Evolutionary conservation across 2,797 vertebrate genomes (phyloP), one percentile per base, ranked within the genome.

Genomic region (Triplophysa bombifrons): DNA sequence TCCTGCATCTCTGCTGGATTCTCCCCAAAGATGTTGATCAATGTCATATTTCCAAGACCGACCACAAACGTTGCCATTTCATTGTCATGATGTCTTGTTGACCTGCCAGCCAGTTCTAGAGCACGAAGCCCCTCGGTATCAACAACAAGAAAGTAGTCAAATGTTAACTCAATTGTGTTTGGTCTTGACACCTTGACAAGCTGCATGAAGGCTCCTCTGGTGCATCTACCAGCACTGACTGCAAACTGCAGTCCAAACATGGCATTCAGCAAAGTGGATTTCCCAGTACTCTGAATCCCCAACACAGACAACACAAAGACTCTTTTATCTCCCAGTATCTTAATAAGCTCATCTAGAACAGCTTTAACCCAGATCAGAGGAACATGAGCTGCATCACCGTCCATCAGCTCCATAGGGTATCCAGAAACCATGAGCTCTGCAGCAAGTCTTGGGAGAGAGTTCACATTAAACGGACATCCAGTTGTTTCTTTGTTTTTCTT

Each of bases 391-490:
- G 91, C 88, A 71, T 95, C 94, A 0, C 93, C 93, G 65, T 94
- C 92, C 90, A 94, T 92, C 83, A 95, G 85, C 83, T 94, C 93
- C 8, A 93, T n/a, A 0, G 93, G 91, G 11, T 89, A 85, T 1
- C 94, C 93, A 3, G 72, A 88, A 67, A 91, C 76, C 92, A 94
- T 90, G 64, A 94, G 79, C 2, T 93, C 86, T 22, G 90, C 93
- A 20, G 89, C 89, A 46, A 94, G 85, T 25, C 88, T 79, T 0
- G 93, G 92, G 3, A 93, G 84, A 27, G 78, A 86, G 41, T 74
- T 81, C 69, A 87, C 83, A 63, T 22, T 56, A 13, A 41, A 2
- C n/a, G 44, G 6, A n/a, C 25, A 41, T 60, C 25, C 41, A 9
- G 53, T 19, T 60, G 0, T 38, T 38, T 38, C 2, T 46, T 2